Conservation (phyloP, 2,888 invertebrate species). For the Netelia melanura region DNA sequence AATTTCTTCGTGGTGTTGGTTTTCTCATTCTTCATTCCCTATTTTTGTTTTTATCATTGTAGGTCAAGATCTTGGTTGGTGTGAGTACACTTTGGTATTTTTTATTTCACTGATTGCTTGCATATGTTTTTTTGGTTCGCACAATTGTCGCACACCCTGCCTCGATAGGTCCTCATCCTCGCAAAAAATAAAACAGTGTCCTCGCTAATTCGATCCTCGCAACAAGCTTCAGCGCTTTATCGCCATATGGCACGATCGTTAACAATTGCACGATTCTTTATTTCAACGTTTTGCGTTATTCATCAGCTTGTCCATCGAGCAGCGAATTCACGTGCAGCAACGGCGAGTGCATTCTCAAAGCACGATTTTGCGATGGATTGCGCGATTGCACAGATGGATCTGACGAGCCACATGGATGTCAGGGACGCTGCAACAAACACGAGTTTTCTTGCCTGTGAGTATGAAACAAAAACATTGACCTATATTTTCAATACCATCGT, state of each 20-base stretch:
- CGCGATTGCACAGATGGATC: slow-evolving; percentile 89
- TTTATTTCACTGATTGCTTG: slow-evolving; percentile 36
- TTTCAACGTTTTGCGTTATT: slow-evolving; percentile 66
- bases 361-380: slow-evolving; percentile 88
- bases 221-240: background rate
- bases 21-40: slow-evolving; percentile 56
- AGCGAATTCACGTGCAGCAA: slow-evolving; percentile 87
- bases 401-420: slow-evolving; percentile 89
- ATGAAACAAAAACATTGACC: background rate
- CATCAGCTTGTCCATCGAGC: slow-evolving; percentile 86
- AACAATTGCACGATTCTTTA: background rate
- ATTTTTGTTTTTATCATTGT: slow-evolving; percentile 68
- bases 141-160: background rate
- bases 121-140: background rate
- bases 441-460: slow-evolving; percentile 83
- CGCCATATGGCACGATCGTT: slow-evolving; percentile 20
- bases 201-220: background rate
- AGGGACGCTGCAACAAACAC: slow-evolving; percentile 82
- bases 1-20: slow-evolving; percentile 37
- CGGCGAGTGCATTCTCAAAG: slow-evolving; percentile 87
- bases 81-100: slow-evolving; percentile 79
- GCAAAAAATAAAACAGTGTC: background rate
- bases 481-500: background rate
- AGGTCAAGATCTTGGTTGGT: slow-evolving; percentile 81
- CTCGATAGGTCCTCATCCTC: background rate